Conservation (phyloP, 2,797 vertebrate species). For the Hapalemur alaotrensis region DNA sequence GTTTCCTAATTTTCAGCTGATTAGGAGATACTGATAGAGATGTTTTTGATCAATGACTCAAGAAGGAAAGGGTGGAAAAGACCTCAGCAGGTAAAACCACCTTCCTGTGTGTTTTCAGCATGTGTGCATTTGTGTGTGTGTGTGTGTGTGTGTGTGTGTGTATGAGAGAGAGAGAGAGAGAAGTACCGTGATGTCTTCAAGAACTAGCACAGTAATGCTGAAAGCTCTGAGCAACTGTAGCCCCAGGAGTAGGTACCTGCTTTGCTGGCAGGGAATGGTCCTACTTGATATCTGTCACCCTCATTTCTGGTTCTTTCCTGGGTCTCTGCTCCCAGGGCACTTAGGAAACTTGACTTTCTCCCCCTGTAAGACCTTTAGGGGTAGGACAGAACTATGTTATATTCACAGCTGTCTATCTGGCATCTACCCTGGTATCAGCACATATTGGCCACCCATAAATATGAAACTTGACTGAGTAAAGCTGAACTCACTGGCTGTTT, state of each 20-base stretch:
- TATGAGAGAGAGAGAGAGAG: neutral
- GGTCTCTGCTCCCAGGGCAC: neutral
- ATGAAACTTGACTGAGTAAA: neutral
- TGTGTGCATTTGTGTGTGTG: neutral
- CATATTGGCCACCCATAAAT: neutral
- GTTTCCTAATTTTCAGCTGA: neutral
- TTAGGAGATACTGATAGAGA: neutral
- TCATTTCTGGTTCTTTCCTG: neutral
- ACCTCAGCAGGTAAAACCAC: neutral
- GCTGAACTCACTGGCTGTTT: neutral
- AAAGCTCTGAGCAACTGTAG: neutral
- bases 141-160: too few species aligned
- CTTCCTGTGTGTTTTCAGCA: neutral
- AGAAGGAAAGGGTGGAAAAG: neutral
- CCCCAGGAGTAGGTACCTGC: fast-evolving
- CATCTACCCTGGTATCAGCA: neutral
- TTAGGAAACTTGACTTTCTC: neutral
- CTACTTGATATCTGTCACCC: neutral
- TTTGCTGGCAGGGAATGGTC: neutral
- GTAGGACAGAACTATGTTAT: neutral
- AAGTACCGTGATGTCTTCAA: neutral
- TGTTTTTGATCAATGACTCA: neutral
- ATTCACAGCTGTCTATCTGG: neutral
- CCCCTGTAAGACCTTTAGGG: neutral
- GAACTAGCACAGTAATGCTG: neutral